phyloP scores from a whole-genome alignment of 2,113 vertebrate species.

The Pipra filicauda region DNA sequence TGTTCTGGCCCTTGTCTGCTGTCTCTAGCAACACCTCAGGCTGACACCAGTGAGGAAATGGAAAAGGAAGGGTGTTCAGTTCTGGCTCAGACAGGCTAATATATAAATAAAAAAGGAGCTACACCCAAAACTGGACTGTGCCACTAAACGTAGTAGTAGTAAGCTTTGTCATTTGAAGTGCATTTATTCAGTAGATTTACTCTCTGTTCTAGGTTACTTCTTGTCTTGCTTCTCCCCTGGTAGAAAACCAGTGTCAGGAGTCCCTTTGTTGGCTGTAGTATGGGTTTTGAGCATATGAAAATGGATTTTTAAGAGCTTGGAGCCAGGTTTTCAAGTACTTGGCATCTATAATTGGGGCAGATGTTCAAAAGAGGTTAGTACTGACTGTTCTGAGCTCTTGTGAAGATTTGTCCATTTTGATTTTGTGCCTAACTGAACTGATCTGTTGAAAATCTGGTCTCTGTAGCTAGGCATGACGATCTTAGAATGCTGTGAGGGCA shows the following conservation, averaged over 20 bases:
- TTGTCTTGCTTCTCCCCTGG: background rate
- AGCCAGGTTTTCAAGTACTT: constrained; percentile 24
- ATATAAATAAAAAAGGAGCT: background rate
- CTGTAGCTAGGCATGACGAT: background rate
- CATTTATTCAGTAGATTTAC: background rate
- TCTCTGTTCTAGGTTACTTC: background rate
- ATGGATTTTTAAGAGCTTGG: background rate
- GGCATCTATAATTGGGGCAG: background rate
- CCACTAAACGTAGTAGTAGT: background rate
- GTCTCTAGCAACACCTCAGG: background rate
- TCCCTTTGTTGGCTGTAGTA: background rate
- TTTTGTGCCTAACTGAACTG: constrained; percentile 5
- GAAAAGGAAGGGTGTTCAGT: background rate
- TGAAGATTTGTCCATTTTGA: constrained; percentile 27
- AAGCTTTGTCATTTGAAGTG: background rate
- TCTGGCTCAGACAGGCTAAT: background rate
- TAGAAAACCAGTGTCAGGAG: background rate
- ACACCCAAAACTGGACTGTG: background rate
- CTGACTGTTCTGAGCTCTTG: constrained; percentile 10
- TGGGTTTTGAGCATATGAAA: background rate
- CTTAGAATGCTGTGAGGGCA: background rate
- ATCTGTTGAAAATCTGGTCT: background rate
- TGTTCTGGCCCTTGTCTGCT: background rate
- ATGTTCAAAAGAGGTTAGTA: constrained; percentile 27
- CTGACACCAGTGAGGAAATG: background rate